Percentiles rank a stretch among this genome's conserved stretches.
Conservation (phyloP, 1,140 invertebrate species). For the Tetramorium alpestre region DNA sequence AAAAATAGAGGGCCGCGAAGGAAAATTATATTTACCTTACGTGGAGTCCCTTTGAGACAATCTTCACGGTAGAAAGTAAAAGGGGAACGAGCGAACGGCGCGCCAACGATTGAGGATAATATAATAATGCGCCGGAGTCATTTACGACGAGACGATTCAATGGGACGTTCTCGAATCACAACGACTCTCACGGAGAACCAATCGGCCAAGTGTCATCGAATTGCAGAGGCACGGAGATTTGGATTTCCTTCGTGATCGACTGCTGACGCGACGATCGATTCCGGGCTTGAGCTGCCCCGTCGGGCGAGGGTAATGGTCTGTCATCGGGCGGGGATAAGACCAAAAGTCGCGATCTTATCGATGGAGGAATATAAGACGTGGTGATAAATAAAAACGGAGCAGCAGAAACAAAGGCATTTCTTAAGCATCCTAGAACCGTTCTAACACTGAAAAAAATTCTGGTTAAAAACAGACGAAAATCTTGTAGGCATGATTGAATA, state of each 20-base stretch:
- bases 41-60: conserved; percentile 41
- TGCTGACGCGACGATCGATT: conserved; percentile 64
- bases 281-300: conserved; percentile 50
- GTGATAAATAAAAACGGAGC: background rate
- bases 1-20: conserved; percentile 2
- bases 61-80: conserved; percentile 13
- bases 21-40: conserved; percentile 56
- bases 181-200: conserved; percentile 15
- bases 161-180: conserved; percentile 21
- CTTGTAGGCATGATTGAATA: too few species aligned
- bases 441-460: too few species aligned
- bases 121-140: conserved; percentile 45
- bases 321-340: conserved; percentile 35
- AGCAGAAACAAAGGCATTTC: background rate
- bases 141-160: conserved; percentile 39
- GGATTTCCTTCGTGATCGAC: conserved; percentile 45
- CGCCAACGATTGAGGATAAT: conserved; percentile 49
- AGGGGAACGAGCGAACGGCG: conserved; percentile 12
- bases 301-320: conserved; percentile 68
- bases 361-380: background rate
- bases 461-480: too few species aligned
- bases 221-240: conserved; percentile 19
- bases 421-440: background rate
- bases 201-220: conserved; percentile 47
- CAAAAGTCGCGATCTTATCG: conserved; percentile 29